Base-by-base conservation (phyloP, 2,113 vertebrate species). In the Hydrochoerus hydrochaeris region DNA sequence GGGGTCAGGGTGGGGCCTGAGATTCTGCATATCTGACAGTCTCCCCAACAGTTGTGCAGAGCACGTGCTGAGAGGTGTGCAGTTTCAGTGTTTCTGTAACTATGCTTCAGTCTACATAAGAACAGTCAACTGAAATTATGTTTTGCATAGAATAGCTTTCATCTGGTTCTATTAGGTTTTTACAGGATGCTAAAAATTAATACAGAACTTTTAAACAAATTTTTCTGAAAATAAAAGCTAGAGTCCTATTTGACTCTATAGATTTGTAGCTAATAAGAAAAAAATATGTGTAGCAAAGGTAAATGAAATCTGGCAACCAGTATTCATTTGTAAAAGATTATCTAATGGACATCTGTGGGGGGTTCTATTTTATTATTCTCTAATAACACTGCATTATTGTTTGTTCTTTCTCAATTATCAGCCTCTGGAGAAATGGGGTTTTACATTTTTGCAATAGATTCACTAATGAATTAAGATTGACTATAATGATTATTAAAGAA, bases 91-190 rank as follows among this genome's bases (percentile, higher is more conserved):
- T 14, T 16, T 65, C 28, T 4, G 0, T 57, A 65, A 8, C 1
- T n/a, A 11, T 52, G 13, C 58, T 90, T 78, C 35, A 65, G 9
- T 82, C 67, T 85, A 49, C 62, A 0, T 94, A 13, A 60, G 73
- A 80, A 89, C 67, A 89, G 86, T 73, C 95, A 88, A 81, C 87
- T 77, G 88, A 62, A 24, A 35, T 0, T 49, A 13, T 30, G 80
- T 97, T 96, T 97, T 91, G 93, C 88, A 80, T 22, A 86, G 30
- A 97, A 89, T 77, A 85, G 69, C 94, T 90, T 94, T 94, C 80
- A 90, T 96, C 91, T 97, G 73, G 87, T 97, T 97, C 97, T 98
- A 82, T 92, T 96, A 95, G 4, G 86, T 83, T 96, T 98, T 95
- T 97, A 85, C 41, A 35, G 9, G 54, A 60, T 92, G 49, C 32